These are phyloP conservation scores for Oncorhynchus clarkii DNA, from an alignment of 2,113 vertebrate species.

Conservation along the genomic window DNA sequence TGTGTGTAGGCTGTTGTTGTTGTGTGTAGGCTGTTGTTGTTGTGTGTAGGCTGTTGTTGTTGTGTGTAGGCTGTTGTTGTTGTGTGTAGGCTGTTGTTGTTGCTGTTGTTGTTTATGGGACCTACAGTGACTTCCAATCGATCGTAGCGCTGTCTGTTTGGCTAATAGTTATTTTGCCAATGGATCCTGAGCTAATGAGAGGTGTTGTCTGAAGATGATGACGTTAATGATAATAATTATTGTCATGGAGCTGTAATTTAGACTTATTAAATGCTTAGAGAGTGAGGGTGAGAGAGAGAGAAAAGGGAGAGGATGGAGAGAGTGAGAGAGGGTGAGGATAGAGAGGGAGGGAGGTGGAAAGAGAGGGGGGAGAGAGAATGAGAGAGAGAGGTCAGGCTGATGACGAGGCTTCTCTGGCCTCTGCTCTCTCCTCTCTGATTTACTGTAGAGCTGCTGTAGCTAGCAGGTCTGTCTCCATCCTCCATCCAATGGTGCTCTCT, in stretches of 20 bases:
- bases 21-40: no score
- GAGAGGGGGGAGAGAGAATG: neutral
- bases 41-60: no score
- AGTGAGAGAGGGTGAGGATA: slow-evolving; percentile 4
- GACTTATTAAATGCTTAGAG: slow-evolving; percentile 33
- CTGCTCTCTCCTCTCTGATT: no score
- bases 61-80: no score
- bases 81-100: no score
- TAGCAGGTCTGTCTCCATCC: neutral
- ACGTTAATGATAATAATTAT: slow-evolving; percentile 59
- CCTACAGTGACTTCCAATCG: neutral
- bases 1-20: no score
- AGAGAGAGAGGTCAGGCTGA: neutral
- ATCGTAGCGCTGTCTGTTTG: neutral
- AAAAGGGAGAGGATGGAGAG: neutral
- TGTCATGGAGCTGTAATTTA: slow-evolving; percentile 52
- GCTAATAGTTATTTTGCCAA: slow-evolving; percentile 48
- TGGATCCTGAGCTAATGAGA: slow-evolving; percentile 35
- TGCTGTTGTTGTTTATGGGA: no score
- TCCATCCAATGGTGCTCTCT: neutral
- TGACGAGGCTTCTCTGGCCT: no score
- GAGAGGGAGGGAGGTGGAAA: slow-evolving; percentile 7
- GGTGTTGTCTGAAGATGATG: slow-evolving; percentile 45
- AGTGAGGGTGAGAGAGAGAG: slow-evolving; percentile 27
- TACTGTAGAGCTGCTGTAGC: no score